These are phyloP conservation scores for Thamnophis elegans DNA, from an alignment of 2,797 vertebrate genomes.

Conservation along the genomic window DNA sequence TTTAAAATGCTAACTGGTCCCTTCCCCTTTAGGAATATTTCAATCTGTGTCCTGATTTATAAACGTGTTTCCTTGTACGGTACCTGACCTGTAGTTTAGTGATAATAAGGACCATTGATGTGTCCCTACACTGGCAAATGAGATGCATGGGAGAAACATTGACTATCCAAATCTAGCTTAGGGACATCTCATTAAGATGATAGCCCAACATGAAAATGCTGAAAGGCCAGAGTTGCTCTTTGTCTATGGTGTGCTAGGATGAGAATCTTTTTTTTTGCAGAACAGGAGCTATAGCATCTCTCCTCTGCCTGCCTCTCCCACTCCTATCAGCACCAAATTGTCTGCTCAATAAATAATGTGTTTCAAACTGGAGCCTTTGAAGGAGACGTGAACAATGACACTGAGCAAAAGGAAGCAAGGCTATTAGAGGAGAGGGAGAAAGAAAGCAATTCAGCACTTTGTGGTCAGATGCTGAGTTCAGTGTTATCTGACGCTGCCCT, in stretches of 20 bases:
- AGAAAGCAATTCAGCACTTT: constrained; percentile 27
- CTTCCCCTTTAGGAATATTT: not conserved
- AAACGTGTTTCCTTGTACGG: not conserved
- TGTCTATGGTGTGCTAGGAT: not conserved
- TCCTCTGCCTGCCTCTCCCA: too few species aligned
- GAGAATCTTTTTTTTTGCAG: not conserved
- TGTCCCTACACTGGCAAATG: not conserved
- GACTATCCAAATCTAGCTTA: not conserved
- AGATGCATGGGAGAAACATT: not conserved
- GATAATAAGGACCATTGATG: not conserved
- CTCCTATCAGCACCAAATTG: constrained; percentile 3
- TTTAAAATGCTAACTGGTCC: not conserved
- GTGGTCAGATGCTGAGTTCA: constrained; percentile 25
- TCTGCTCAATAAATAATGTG: constrained; percentile 31
- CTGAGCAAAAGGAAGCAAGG: constrained; percentile 32
- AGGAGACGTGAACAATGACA: constrained; percentile 24
- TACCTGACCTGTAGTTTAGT: not conserved
- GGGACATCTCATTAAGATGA: not conserved
- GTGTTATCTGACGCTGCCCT: constrained; percentile 24
- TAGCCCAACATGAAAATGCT: not conserved
- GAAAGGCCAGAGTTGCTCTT: not conserved
- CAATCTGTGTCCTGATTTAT: not conserved
- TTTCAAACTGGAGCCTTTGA: constrained; percentile 22
- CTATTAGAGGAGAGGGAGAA: not conserved
- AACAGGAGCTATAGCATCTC: not conserved